Conservation (phyloP, 2,888 invertebrate genomes). For the Mechanitis mazaeus region DNA sequence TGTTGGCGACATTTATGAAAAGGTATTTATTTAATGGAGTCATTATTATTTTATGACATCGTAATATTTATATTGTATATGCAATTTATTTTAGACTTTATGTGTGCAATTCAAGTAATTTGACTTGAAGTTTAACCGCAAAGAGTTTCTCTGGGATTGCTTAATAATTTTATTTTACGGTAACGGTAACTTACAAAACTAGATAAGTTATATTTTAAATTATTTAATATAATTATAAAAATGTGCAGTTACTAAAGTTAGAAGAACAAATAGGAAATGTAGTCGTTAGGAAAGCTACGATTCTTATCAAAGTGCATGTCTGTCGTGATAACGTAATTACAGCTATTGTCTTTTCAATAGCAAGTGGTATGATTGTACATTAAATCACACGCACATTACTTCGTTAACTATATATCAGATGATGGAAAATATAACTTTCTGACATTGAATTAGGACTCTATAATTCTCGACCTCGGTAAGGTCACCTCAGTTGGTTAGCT, state of each 20-base stretch:
- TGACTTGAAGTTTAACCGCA: too few relatives aligned
- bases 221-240: background rate
- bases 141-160: too few relatives aligned
- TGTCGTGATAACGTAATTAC: slow-evolving; percentile 27
- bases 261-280: slow-evolving; percentile 15
- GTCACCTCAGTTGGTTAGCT: too few relatives aligned
- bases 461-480: too few relatives aligned
- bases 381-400: slow-evolving; percentile 15
- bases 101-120: too few relatives aligned
- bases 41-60: slow-evolving; percentile 1
- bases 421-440: too few relatives aligned
- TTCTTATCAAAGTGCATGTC: slow-evolving; percentile 21
- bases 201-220: too few relatives aligned
- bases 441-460: too few relatives aligned
- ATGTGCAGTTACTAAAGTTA: slow-evolving; percentile 1
- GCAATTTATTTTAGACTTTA: background rate
- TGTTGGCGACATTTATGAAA: background rate
- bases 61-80: background rate
- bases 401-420: background rate
- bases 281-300: slow-evolving; percentile 22
- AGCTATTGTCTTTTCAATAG: slow-evolving; percentile 25
- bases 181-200: too few relatives aligned
- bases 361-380: slow-evolving; percentile 20
- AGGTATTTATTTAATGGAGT: slow-evolving; percentile 1
- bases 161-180: background rate